Base-by-base conservation (phyloP, 2,888 invertebrate genomes). In the Eupithecia subfuscata region DNA sequence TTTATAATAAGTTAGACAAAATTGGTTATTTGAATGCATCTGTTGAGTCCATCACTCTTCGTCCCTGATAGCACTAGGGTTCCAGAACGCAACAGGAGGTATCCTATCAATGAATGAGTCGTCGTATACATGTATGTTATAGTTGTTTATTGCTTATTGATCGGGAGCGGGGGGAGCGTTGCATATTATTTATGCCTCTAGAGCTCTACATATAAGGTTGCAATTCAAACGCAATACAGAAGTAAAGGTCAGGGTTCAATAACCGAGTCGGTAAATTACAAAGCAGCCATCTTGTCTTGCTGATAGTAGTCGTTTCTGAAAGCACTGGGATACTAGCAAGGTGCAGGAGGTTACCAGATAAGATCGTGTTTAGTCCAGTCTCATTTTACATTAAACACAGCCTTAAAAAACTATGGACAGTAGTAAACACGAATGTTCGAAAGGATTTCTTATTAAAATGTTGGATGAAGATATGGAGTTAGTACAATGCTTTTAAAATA, bases 61-160 rank as follows among this genome's bases (percentile, higher is more conserved):
- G 72, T 67, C 67, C 75, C 68, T 71, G 75, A 75, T 37, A 69
- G 37, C 25, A 75, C 75, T 63, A 69, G 75, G 71, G n/a, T 4
- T 25, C 48, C 45, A 75, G 48, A 70, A 69, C 37, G 18, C 3
- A 16, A 63, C 37, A 75, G 71, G 48, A 63, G 71, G 71, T 71
- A 37, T 5, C 12, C 22, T 63, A 63, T 45, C 68, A 43, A 71
- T 25, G 70, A 63, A 70, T 60, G 40, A 60, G 43, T 22, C 22
- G 70, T 37, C 8, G 25, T 40, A 60, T 40, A 16, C 12, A 52
- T 52, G 9, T 52, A 12, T 25, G 48, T 18, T 37, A 69, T 69
- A 34, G 30, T 64, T 16, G 25, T 64, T 64, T 64, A 64, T 18
- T 65, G 34, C 64, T 0, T 63, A 63, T 30, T 63, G 63, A 25